These are phyloP conservation scores for Tetranychus cinnabarinus DNA, from an alignment of 1,140 invertebrate genomes.

Conservation along the genomic window DNA sequence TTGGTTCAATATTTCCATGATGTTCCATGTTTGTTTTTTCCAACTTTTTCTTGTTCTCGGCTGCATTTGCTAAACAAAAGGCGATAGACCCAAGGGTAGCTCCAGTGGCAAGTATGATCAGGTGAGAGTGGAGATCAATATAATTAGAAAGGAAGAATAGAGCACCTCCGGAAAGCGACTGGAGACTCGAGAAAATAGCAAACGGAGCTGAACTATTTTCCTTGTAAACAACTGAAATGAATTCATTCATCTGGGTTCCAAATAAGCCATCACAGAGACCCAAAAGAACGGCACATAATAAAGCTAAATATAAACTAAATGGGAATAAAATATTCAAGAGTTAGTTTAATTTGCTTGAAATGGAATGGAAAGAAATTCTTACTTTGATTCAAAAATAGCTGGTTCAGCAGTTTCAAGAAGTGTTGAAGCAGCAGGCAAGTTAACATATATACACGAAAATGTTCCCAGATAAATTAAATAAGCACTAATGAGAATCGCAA, in stretches of 20 bases:
- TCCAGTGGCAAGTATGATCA: neutral
- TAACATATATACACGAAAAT: slow-evolving; percentile 61
- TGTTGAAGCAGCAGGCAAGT: slow-evolving; percentile 54
- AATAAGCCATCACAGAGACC: slow-evolving; percentile 87
- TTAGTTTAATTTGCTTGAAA: too few relatives aligned
- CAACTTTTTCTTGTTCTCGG: too few relatives aligned
- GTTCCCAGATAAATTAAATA: slow-evolving; percentile 51
- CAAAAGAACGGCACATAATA: slow-evolving; percentile 65
- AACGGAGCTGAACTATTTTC: slow-evolving; percentile 62
- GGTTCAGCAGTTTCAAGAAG: slow-evolving; percentile 32
- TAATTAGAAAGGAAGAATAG: slow-evolving; percentile 59
- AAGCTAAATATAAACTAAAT: slow-evolving; percentile 38
- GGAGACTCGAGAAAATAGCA: slow-evolving; percentile 80
- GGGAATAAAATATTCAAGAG: slow-evolving; percentile 8
- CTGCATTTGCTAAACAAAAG: neutral
- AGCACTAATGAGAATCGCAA: slow-evolving; percentile 61
- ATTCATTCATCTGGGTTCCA: slow-evolving; percentile 80
- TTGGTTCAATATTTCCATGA: too few relatives aligned
- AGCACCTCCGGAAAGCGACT: slow-evolving; percentile 67
- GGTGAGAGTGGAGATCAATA: neutral
- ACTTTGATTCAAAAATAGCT: slow-evolving; percentile 31
- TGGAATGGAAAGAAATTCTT: neutral
- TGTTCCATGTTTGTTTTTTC: too few relatives aligned
- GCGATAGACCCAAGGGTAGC: neutral
- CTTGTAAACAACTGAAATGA: slow-evolving; percentile 58